These are phyloP conservation scores for Tylochromis polylepis DNA, from an alignment of 2,113 vertebrate genomes.

Conservation along the genomic window DNA sequence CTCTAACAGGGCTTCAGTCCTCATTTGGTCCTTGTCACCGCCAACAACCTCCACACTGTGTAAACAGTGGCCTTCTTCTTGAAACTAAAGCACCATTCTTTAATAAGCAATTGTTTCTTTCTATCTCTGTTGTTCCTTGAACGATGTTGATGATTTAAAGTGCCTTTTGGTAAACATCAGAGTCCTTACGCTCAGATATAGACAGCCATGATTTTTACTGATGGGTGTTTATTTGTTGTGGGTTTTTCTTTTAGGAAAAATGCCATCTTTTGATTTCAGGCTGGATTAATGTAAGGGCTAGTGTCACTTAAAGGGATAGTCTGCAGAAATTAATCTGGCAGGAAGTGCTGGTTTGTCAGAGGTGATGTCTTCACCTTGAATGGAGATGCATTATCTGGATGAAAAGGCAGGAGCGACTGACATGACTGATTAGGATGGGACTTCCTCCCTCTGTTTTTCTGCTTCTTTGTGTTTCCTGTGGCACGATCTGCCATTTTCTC, in stretches of 20 bases:
- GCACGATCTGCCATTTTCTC: neutral
- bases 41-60: neutral
- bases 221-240: neutral
- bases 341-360: conserved; percentile 2
- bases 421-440: conserved; percentile 1
- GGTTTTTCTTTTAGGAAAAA: neutral
- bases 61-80: neutral
- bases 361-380: conserved; percentile 52
- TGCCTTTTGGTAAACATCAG: neutral
- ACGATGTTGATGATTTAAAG: neutral
- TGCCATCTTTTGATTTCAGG: neutral
- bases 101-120: neutral
- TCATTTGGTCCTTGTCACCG: neutral
- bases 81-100: neutral
- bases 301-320: conserved; percentile 36
- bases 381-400: conserved; percentile 50
- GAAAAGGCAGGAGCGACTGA: conserved; percentile 15
- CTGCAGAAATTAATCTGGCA: conserved; percentile 40
- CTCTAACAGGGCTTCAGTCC: neutral
- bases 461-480: neutral
- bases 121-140: neutral
- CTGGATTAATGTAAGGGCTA: conserved; percentile 1
- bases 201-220: neutral
- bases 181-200: neutral
- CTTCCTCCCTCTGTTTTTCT: neutral